Base-by-base conservation (phyloP, 2,113 vertebrate species). In the Actinemys pallida region DNA sequence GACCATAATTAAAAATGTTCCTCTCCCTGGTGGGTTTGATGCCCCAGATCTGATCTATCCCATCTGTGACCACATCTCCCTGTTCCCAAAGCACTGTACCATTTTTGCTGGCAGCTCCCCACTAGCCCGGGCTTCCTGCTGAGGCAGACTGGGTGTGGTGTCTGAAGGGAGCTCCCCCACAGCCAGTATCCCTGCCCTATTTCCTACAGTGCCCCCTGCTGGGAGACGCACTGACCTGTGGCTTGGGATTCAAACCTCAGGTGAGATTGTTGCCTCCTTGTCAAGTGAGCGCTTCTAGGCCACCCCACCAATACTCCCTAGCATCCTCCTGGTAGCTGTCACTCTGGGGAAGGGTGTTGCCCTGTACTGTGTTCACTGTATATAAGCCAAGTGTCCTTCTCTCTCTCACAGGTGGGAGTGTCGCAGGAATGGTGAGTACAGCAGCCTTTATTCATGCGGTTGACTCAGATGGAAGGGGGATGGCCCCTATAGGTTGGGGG, bases 381-480 rank as follows among this genome's bases (percentile, higher is more conserved):
- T 11, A 10, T 92, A 95, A 87, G 87, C 56, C 56, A 31, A 89
- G 31, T 27, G 80, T 13, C 2, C 16, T 89, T 92, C 45, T 96
- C 84, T 96, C 49, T 82, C 96, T 90, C 96, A 81, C 96, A 99
- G 99, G 99, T 96, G 99, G 98, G 7, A 98, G 98, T 91, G 88
- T 99, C 85, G 98, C 97, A 92, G 98, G 93, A 94, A 92, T 99
- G 98, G 99, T 99, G 95, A 98, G 98, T 93, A 88, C 84, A 90
- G 19, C 5, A 50, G 69, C 3, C 47, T 84, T 93, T 86, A 56
- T 85, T 93, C 53, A 17, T 17, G 13, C 65, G 22, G 20, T 53
- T 86, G 92, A 53, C 80, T 16, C 24, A 78, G 75, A 25, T 27
- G 12, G 75, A 25, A 45, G 24, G 42, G 59, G 72, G 79, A 93